Base-by-base conservation (phyloP, 2,888 invertebrate genomes). In the Unio pictorum region DNA sequence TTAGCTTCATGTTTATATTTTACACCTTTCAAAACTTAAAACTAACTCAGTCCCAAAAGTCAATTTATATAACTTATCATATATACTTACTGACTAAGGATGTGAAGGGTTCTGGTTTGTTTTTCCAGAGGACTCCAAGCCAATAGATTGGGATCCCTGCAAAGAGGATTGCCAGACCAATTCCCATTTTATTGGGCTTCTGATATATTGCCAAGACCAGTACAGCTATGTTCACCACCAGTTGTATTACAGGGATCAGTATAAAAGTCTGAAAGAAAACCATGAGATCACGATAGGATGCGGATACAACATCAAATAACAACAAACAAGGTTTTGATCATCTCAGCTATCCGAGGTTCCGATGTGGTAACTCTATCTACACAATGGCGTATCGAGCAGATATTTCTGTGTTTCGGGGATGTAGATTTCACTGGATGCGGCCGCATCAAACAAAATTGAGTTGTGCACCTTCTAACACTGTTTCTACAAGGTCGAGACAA, bases 91-190 rank as follows among this genome's bases (percentile, higher is more conserved):
- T 77, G 17, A 82, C 78, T 17, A 78, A 64, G 23, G 72, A 69
- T 8, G 71, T 75, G 67, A 83, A 82, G 54, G 69, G 68, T 15
- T 73, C 63, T 2, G 87, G 86, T 71, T 90, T 90, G 30, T 92
- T 91, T 83, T 92, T 92, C 92, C 93, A 93, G 64, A 91, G 91
- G 60, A 96, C 93, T 56, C 95, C 94, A 1, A 93, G 85, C 84
- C 93, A 94, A 90, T 96, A 96, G 34, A 95, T 94, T 0, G 96
- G 96, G 72, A 96, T 92, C 1, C 96, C 96, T 54, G 94, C 92
- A n/a, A 94, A 87, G 0, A 96, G 95, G 84, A 96, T 95, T 34
- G 94, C 85, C 4, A 94, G 91, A n/a, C 96, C 96, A 88, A 94
- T 93, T 15, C 94, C 92, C 58, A 96, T 95, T 86, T 95, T 95